Evolutionary conservation across 1,140 invertebrate species (phyloP).

Genomic region (Hylyphantes graminicola): DNA sequence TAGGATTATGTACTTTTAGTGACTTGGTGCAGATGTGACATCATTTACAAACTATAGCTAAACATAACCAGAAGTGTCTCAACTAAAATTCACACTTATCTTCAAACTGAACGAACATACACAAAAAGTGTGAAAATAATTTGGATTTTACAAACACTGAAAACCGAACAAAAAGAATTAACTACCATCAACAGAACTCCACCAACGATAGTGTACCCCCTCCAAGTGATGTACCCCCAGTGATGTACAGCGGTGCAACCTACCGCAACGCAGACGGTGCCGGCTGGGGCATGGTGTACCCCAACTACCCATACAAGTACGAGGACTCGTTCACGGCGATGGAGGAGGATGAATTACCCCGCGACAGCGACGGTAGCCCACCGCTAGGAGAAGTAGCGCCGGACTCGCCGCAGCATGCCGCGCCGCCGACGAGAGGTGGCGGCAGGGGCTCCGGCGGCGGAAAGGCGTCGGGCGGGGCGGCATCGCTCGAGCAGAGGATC

Average conservation of each 20-base stretch:
- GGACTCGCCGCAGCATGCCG: conserved; percentile 7
- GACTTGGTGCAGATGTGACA: too few relatives aligned
- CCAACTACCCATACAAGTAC: conserved; percentile 44
- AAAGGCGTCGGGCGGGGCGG: not conserved
- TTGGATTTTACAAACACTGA: too few relatives aligned
- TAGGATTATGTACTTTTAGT: too few relatives aligned
- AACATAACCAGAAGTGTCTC: too few relatives aligned
- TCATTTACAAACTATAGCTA: too few relatives aligned
- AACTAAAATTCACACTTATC: too few relatives aligned
- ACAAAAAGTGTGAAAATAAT: too few relatives aligned
- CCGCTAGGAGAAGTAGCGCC: conserved; percentile 40
- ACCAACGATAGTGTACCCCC: not conserved
- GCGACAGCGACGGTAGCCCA: conserved; percentile 35
- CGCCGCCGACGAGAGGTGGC: conserved; percentile 18
- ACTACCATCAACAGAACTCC: too few relatives aligned
- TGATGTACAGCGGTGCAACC: conserved; percentile 42
- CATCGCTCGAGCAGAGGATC: conserved; percentile 61
- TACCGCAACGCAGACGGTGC: conserved; percentile 29
- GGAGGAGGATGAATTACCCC: conserved; percentile 1
- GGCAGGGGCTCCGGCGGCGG: conserved; percentile 36
- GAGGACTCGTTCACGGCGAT: not conserved
- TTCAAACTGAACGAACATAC: too few relatives aligned
- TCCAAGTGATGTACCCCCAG: conserved; percentile 3
- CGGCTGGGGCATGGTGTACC: conserved; percentile 56
- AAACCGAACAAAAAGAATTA: too few relatives aligned